phyloP scores from a whole-genome alignment of 2,888 invertebrate genomes.

The Hydraecia micacea region DNA sequence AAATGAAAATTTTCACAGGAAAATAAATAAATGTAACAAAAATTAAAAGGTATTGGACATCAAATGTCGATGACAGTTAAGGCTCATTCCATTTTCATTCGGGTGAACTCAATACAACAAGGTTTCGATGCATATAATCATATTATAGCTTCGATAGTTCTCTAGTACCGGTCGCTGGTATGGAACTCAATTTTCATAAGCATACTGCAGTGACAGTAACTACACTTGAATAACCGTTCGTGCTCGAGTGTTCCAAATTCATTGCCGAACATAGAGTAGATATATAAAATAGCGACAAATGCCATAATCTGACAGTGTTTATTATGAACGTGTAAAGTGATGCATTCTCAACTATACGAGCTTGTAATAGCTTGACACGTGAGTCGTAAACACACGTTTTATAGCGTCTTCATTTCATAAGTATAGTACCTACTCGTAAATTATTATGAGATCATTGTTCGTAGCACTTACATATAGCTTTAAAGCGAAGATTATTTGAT shows the following conservation, averaged over 20 bases:
- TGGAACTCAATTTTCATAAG: background rate
- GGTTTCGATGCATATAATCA: background rate
- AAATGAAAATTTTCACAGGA: constrained; percentile 15
- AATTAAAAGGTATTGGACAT: background rate
- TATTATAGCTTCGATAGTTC: constrained; percentile 1
- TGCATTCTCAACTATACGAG: constrained; percentile 2
- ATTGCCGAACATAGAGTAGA: background rate
- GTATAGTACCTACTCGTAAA: background rate
- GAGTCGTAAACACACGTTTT: constrained; percentile 27
- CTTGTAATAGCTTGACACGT: constrained; percentile 16
- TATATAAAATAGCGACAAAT: background rate
- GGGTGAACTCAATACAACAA: background rate
- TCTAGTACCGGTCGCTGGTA: background rate
- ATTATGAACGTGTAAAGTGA: background rate
- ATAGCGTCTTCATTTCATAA: constrained; percentile 4
- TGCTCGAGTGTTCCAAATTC: background rate
- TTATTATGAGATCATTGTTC: constrained; percentile 1
- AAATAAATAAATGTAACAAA: background rate
- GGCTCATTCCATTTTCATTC: background rate
- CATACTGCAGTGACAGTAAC: background rate
- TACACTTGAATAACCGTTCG: background rate
- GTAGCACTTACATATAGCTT: background rate
- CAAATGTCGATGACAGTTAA: constrained; percentile 17
- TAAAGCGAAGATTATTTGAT: background rate
- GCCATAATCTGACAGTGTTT: background rate